Evolutionary conservation across 2,113 vertebrate species (phyloP).

Genomic region (Hylia prasina): DNA sequence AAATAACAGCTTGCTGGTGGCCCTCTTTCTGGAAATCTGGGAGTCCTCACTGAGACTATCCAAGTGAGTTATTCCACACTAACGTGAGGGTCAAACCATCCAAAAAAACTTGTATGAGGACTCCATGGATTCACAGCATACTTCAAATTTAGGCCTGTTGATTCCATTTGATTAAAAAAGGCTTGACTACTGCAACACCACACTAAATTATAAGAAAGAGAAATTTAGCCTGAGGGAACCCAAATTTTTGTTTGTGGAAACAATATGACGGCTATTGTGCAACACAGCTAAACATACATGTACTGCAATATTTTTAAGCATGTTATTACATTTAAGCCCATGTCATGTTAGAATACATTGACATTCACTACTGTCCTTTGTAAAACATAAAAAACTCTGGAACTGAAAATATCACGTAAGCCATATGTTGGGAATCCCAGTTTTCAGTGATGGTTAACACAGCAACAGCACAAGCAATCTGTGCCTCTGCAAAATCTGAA

Average conservation of each 20-base stretch:
- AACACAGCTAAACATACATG: background rate
- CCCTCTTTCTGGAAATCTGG: background rate
- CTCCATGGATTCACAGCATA: background rate
- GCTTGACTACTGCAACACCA: background rate
- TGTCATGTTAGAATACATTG: fast-evolving
- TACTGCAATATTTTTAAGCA: background rate
- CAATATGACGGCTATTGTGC: background rate
- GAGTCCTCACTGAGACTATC: background rate
- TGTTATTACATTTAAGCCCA: background rate
- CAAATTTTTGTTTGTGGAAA: background rate
- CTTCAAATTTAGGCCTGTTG: background rate
- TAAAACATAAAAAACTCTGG: background rate
- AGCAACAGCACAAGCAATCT: background rate
- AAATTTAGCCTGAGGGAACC: background rate
- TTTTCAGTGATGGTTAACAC: background rate
- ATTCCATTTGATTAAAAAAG: background rate
- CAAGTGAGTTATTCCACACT: background rate
- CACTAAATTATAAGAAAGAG: background rate
- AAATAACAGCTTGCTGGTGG: background rate
- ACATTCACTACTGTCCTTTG: background rate
- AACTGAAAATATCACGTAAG: background rate
- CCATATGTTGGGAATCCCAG: fast-evolving
- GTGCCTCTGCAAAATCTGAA: background rate
- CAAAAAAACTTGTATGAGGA: background rate
- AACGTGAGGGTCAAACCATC: background rate